Evolutionary conservation across 2,113 vertebrate genomes (phyloP).

Genomic region (Panurus biarmicus): DNA sequence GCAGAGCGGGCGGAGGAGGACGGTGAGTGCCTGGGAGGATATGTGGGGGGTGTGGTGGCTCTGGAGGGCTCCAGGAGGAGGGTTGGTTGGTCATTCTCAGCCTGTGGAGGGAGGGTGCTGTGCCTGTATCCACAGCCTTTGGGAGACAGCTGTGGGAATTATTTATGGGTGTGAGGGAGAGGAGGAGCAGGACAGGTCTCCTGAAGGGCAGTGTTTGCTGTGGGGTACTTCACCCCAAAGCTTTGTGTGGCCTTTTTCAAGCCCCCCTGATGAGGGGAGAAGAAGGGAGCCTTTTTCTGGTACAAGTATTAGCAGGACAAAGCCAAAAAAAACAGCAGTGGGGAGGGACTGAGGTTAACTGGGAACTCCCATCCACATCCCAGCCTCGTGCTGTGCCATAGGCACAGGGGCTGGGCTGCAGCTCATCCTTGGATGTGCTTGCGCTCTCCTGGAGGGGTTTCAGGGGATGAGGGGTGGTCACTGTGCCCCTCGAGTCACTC

Average conservation of each 20-base stretch:
- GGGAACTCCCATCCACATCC: neutral
- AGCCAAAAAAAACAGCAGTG: accelerated
- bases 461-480: neutral
- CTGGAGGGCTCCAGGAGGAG: neutral
- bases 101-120: neutral
- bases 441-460: accelerated
- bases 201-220: neutral
- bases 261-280: neutral
- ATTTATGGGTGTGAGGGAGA: neutral
- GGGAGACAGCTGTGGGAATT: neutral
- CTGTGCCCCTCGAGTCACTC: accelerated
- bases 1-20: constrained; percentile 27
- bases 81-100: neutral
- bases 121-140: neutral
- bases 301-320: neutral
- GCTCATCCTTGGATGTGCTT: neutral
- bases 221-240: neutral
- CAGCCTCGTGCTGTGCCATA: accelerated
- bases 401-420: accelerated
- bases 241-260: neutral
- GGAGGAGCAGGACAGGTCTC: neutral
- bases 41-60: accelerated
- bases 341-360: neutral
- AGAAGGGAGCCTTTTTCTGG: neutral
- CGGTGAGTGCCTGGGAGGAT: neutral